Evolutionary conservation across 2,113 vertebrate genomes (phyloP).

Genomic region (Chitala chitala): DNA sequence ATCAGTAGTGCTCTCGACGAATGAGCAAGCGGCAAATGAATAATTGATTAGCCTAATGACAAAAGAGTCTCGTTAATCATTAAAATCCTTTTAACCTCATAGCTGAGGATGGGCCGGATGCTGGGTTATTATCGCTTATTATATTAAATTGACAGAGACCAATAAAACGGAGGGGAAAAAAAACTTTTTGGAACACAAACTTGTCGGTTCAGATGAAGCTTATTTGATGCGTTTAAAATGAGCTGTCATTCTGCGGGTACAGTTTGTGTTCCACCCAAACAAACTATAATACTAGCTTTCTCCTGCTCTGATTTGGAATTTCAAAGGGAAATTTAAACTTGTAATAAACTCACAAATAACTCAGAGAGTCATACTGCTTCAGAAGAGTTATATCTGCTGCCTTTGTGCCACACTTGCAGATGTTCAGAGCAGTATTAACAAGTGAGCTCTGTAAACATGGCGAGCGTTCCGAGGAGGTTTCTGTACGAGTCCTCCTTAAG

Average conservation of each 20-base stretch:
- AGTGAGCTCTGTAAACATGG: constrained; percentile 17
- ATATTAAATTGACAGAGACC: neutral
- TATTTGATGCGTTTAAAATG: constrained; percentile 19
- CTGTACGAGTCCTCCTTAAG: no score
- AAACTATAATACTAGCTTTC: constrained; percentile 39
- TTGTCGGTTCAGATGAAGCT: neutral
- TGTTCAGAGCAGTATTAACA: constrained; percentile 37
- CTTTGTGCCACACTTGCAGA: constrained; percentile 27
- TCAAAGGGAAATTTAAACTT: constrained; percentile 24
- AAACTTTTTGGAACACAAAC: neutral
- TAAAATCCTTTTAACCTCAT: neutral
- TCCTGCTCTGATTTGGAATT: constrained; percentile 29
- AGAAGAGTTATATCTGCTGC: constrained; percentile 31
- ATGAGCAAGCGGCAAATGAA: neutral
- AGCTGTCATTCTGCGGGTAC: constrained; percentile 31
- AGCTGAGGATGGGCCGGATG: neutral
- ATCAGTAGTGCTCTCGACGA: neutral
- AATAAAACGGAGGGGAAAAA: neutral
- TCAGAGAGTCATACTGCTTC: constrained; percentile 25
- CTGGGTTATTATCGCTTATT: neutral
- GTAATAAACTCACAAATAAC: constrained; percentile 40
- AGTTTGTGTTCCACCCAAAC: constrained; percentile 26
- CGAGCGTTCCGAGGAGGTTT: constrained; percentile 9
- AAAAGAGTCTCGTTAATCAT: neutral
- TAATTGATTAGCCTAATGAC: constrained; percentile 1